Conservation (phyloP, 2,888 invertebrate species). For the Folsomia manolachei region DNA sequence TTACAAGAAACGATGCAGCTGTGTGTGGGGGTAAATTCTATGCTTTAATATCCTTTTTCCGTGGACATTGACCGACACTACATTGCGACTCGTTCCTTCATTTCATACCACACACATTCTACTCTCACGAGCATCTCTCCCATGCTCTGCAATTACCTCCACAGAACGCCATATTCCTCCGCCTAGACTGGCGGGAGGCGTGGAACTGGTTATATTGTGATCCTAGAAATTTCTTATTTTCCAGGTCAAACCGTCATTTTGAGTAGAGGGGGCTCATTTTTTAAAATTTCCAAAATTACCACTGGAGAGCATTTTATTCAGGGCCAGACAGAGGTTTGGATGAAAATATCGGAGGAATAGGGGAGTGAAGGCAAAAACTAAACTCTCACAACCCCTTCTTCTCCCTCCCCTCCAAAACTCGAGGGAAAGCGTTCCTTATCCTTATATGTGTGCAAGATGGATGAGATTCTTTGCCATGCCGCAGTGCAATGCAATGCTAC, state of each 20-base stretch:
- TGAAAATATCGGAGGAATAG: constrained; percentile 25
- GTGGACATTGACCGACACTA: constrained; percentile 30
- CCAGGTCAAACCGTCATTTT: neutral
- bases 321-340: constrained; percentile 41
- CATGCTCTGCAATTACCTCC: constrained; percentile 23
- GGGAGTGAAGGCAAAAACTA: neutral
- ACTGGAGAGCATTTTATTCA: neutral
- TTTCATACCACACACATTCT: constrained; percentile 15
- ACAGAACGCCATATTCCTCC: constrained; percentile 24
- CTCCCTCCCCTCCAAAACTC: neutral
- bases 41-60: constrained; percentile 10
- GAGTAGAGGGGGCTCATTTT: too few relatives aligned
- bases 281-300: constrained; percentile 11
- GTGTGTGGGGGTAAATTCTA: constrained; percentile 1
- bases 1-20: neutral
- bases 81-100: too few relatives aligned
- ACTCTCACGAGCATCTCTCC: constrained; percentile 1
- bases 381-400: neutral
- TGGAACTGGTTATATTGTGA: constrained; percentile 14
- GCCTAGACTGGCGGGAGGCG: constrained; percentile 46
- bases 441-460: constrained; percentile 23
- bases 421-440: constrained; percentile 3
- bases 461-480: constrained; percentile 39
- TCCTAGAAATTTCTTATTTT: neutral
- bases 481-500: neutral